Percentiles rank a stretch among this genome's conserved stretches.
These are phyloP conservation scores for Hybognathus amarus DNA, from an alignment of 2,797 vertebrate species.

Conservation along the genomic window DNA sequence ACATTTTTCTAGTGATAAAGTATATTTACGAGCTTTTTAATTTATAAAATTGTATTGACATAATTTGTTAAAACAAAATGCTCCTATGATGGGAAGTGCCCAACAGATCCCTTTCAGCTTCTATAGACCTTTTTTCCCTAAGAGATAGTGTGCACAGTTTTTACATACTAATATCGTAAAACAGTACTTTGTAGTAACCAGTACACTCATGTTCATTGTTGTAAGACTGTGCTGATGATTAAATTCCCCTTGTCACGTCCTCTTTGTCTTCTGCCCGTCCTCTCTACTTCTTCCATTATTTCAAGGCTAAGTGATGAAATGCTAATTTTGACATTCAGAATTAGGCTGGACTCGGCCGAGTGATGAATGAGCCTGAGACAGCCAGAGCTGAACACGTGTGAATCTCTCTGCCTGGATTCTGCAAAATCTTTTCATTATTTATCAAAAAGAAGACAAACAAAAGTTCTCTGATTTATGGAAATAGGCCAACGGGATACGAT, in stretches of 20 bases:
- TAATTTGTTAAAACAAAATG: not conserved
- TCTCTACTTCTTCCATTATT: conserved; percentile 54
- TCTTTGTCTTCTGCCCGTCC: conserved; percentile 67
- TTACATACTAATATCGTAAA: not conserved
- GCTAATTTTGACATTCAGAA: conserved; percentile 75
- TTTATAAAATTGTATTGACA: not conserved
- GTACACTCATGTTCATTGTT: not conserved
- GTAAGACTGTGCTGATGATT: not conserved
- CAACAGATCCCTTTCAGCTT: not conserved
- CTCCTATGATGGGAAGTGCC: not conserved
- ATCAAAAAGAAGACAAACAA: conserved; percentile 10
- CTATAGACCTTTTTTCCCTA: not conserved
- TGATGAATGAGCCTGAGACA: not conserved
- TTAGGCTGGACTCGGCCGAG: conserved; percentile 64
- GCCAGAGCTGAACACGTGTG: not conserved
- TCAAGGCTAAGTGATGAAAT: conserved; percentile 61
- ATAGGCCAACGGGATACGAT: conserved; percentile 68
- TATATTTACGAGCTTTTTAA: not conserved
- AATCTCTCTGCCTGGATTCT: conserved; percentile 3
- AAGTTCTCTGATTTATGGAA: conserved; percentile 79
- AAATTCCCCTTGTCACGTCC: not conserved
- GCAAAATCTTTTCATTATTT: conserved; percentile 15
- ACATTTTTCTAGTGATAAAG: not conserved
- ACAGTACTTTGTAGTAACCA: not conserved
- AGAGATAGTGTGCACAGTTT: not conserved